Evolutionary conservation across 2,113 vertebrate species (phyloP).

Genomic region (Phrynosoma platyrhinos): DNA sequence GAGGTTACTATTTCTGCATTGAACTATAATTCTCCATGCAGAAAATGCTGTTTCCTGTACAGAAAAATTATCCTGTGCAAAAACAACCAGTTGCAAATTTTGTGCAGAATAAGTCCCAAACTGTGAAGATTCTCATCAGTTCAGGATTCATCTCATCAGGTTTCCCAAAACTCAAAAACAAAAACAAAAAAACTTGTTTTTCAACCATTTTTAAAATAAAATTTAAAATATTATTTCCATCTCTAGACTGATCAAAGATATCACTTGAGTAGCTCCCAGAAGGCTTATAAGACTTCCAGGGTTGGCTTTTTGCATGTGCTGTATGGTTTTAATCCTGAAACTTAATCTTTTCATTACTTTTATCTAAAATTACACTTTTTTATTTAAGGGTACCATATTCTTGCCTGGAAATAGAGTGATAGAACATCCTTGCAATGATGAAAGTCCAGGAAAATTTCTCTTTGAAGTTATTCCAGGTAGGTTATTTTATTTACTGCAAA

Average conservation of each 20-base stretch:
- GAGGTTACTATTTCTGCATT: no score
- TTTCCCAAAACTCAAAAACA: no score
- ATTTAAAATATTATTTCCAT: background rate
- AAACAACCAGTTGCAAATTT: no score
- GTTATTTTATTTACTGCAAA: slow-evolving; percentile 43
- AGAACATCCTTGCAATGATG: slow-evolving; percentile 92
- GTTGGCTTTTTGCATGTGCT: background rate
- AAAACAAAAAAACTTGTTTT: no score
- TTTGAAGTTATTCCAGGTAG: slow-evolving; percentile 98
- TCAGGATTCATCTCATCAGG: no score
- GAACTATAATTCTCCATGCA: no score
- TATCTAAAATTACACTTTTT: background rate
- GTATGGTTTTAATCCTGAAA: background rate
- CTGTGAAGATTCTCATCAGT: no score
- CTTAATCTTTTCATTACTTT: background rate
- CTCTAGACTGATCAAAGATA: background rate
- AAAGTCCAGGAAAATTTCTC: slow-evolving; percentile 93
- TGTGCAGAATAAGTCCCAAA: no score
- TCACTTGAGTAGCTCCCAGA: background rate
- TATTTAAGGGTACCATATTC: slow-evolving; percentile 89
- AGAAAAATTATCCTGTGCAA: no score
- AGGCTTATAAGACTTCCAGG: no score
- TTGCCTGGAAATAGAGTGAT: slow-evolving; percentile 94
- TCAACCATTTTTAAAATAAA: no score
- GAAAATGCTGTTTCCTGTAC: no score